Base-by-base conservation (phyloP, 2,113 vertebrate species). In the Ailurus styani region DNA sequence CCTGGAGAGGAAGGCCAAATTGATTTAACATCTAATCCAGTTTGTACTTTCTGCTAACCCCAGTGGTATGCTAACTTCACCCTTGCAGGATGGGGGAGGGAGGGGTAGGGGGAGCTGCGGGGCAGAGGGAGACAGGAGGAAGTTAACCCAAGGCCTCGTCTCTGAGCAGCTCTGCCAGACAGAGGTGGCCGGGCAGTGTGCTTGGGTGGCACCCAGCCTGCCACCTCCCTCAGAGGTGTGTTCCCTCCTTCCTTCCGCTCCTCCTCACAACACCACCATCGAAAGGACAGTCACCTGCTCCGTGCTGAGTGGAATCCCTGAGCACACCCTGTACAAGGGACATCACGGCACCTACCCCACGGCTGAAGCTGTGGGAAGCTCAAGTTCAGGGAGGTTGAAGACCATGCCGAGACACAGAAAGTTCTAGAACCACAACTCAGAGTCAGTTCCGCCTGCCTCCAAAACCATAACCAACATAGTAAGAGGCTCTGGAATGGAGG, bases 21-120 rank as follows among this genome's bases (percentile, higher is more conserved):
- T 98, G 98, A 98, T 98, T 98, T 99, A 98, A 97, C 98, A 98
- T 98, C 97, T 98, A 98, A 99, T 98, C 97, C 97, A 88, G 98
- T 98, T 98, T 98, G 98, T 97, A 98, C 98, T 96, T 98, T 96
- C 98, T 97, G 98, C 98, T 98, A 98, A 98, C 97, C 98, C 93
- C 55, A 21, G 97, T 86, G 97, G 97, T 97, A 96, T 96, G 98
- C 98, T 98, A 97, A 93, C 96, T 96, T 95, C 95, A 82, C 96
- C 97, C 97, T 29, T 31, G 95, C 21, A 98, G 96, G 86, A 47
- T 82, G 21, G 66, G 66, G 34, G 72, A n/a, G 78, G 83, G 4
- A 17, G 68, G 29, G 72, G 37, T 15, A 57, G 13, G 55, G 68
- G 83, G 37, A 57, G 40, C 15, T 34, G 15, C 0, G 0, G 62